Conservation (phyloP, 2,888 invertebrate genomes). For the Empis livida region DNA sequence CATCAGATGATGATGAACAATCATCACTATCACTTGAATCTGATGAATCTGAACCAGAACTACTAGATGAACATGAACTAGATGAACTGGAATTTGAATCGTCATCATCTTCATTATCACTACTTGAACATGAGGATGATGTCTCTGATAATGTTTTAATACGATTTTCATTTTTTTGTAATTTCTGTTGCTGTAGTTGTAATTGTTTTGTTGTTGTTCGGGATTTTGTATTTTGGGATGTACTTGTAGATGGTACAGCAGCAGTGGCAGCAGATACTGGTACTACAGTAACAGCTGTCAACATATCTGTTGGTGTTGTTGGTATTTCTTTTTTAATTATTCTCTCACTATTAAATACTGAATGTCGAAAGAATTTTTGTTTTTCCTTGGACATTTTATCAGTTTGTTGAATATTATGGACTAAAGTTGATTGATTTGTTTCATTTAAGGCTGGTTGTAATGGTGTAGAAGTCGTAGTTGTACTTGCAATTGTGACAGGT, state of each 20-base stretch:
- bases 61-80: slow-evolving; percentile 30
- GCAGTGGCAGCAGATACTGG: neutral
- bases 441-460: neutral
- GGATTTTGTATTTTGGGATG: neutral
- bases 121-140: slow-evolving; percentile 31
- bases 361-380: slow-evolving; percentile 73
- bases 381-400: slow-evolving; percentile 76
- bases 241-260: neutral
- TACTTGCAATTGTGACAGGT: neutral
- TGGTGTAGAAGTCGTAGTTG: neutral
- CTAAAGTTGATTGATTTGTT: neutral
- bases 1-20: slow-evolving; percentile 26
- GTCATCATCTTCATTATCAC: slow-evolving; percentile 32
- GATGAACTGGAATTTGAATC: slow-evolving; percentile 27
- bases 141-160: slow-evolving; percentile 29
- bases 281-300: neutral
- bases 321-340: slow-evolving; percentile 10
- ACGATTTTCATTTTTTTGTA: slow-evolving; percentile 1
- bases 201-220: neutral
- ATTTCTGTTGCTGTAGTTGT: neutral
- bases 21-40: slow-evolving; percentile 29
- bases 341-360: slow-evolving; percentile 56
- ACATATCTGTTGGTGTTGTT: slow-evolving; percentile 9
- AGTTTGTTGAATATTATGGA: slow-evolving; percentile 40
- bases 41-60: slow-evolving; percentile 30